Conservation (phyloP, 2,888 invertebrate genomes). For the Melinopterus prodromus region DNA sequence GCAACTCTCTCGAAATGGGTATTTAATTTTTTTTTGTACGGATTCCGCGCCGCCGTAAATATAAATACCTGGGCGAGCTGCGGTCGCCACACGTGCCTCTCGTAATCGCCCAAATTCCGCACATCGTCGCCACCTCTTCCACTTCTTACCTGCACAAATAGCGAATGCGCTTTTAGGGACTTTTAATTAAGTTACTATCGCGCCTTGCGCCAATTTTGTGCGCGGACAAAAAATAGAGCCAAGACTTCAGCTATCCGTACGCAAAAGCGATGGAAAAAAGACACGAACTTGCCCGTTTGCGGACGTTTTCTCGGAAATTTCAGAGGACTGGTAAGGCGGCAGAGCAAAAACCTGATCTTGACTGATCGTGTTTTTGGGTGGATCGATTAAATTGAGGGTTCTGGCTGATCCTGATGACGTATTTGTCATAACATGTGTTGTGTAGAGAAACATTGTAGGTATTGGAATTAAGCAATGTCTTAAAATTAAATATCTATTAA, state of each 20-base stretch:
- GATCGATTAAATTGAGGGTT: background rate
- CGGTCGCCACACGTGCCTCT: slow-evolving; percentile 49
- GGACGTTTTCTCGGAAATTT: background rate
- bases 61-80: slow-evolving; percentile 49
- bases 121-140: slow-evolving; percentile 41
- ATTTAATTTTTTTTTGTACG: slow-evolving; percentile 50
- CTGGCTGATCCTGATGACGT: background rate
- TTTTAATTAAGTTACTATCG: slow-evolving; percentile 4
- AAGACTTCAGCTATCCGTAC: background rate
- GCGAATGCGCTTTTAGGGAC: slow-evolving; percentile 16
- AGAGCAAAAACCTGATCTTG: background rate
- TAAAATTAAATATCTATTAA: no score
- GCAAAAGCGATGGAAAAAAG: background rate
- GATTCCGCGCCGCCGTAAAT: slow-evolving; percentile 50
- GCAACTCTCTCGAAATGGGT: slow-evolving; percentile 36
- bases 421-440: background rate
- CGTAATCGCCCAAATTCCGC: slow-evolving; percentile 52
- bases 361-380: background rate
- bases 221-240: background rate
- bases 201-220: background rate
- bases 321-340: background rate
- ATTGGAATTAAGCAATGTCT: no score
- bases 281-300: background rate
- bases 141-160: slow-evolving; percentile 15
- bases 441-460: no score